Evolutionary conservation across 35 echinoderm and acorn worm genomes (phyloP), one percentile per base, ranked within the genome.

Genomic region (Patiria miniata): DNA sequence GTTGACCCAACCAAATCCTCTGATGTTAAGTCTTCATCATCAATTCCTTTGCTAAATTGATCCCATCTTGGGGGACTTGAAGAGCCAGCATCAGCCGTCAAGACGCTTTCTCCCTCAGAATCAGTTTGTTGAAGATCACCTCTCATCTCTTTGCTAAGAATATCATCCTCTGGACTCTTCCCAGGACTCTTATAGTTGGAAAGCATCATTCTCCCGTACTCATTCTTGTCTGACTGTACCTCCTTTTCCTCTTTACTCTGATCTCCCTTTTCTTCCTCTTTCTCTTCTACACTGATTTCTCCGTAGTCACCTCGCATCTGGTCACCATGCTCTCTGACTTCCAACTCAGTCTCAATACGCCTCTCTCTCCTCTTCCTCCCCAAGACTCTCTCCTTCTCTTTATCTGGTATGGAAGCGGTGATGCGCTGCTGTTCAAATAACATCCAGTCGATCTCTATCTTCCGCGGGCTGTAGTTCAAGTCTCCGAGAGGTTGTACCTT

Each of bases 281-380:
- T 1, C 30, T 77, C 83, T n/a, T 77, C 51, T 21, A 8, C 83
- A 2, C 61, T 29, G 14, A 39, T 37, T 40, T 36, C 36, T 2
- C 40, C 61, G 5, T 76, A 29, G 3, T 86, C 60, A 36, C 23
- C 19, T 76, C 28, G 36, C 83, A 68, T 38, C 42, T 73, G 36
- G 40, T 58, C 37, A 68, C 55, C 23, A 55, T 68, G 59, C 19
- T 76, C 55, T 44, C 58, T 68, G 56, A 76, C 40, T 39, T 38
- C 61, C 15, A 37, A 68, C 83, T 76, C 68, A 68, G 17, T 39
- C 14, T 38, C 68, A 40, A 86, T 61, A 8, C 37, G 61, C 26
- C 8, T 86, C 59, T 76, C 39, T 37, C 61, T 69, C 22, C 51
- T 36, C 59, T 60, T 85, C 57, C 81, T 83, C 36, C 30, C 28